These are phyloP conservation scores for Parus major DNA, from an alignment of 2,113 vertebrate genomes.

Conservation along the genomic window DNA sequence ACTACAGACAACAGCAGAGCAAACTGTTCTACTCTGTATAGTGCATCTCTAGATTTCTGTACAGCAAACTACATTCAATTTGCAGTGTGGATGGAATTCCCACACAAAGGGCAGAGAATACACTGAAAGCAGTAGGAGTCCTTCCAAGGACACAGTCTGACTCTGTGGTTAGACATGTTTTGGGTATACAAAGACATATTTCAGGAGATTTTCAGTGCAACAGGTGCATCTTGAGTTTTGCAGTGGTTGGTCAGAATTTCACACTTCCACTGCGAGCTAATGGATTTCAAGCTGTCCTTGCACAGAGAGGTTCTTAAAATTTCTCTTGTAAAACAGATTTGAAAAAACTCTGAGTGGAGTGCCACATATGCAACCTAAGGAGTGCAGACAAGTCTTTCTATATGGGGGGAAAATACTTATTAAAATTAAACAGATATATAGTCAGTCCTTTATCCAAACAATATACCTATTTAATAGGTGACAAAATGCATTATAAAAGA, in stretches of 20 bases:
- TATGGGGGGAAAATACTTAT: background rate
- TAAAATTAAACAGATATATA: background rate
- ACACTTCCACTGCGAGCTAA: background rate
- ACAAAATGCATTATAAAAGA: background rate
- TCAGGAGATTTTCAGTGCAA: background rate
- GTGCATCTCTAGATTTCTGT: background rate
- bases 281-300: background rate
- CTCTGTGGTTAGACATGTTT: background rate
- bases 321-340: background rate
- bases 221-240: background rate
- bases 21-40: background rate
- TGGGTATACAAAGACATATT: background rate
- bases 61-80: background rate
- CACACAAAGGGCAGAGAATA: background rate
- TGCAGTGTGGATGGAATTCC: background rate
- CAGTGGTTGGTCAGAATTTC: background rate
- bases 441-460: background rate
- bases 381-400: background rate
- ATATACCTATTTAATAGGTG: background rate
- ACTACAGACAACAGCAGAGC: background rate
- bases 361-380: background rate
- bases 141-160: background rate
- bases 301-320: background rate
- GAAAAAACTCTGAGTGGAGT: background rate
- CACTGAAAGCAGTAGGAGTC: background rate